A percentile compares a stretch with the other conserved stretches of the same genome.
phyloP scores from a whole-genome alignment of 2,113 vertebrate genomes.

The Anhinga rufa region DNA sequence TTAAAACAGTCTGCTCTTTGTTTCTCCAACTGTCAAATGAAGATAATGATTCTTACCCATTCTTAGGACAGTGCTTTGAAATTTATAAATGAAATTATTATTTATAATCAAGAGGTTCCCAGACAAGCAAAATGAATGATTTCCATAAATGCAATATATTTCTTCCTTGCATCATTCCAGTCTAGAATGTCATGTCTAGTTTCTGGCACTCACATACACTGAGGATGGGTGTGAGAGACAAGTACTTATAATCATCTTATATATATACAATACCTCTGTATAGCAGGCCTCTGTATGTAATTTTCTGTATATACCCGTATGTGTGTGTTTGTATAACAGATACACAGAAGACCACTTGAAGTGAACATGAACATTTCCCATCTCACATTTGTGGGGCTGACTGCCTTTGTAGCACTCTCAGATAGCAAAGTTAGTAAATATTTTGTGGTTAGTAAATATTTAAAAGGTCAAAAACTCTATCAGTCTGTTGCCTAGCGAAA shows the following conservation, averaged over 20 bases:
- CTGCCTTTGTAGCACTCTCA: not conserved
- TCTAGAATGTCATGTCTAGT: not conserved
- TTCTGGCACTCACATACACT: not conserved
- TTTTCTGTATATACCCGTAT: not conserved
- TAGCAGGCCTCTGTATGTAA: not conserved
- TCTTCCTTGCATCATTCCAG: not conserved
- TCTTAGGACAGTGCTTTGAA: slow-evolving; percentile 42
- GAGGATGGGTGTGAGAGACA: not conserved
- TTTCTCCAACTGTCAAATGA: slow-evolving; percentile 52
- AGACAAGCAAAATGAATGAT: slow-evolving; percentile 40
- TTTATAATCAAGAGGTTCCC: slow-evolving; percentile 43
- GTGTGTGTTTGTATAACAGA: not conserved
- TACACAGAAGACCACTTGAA: not conserved
- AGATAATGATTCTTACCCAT: slow-evolving; percentile 57
- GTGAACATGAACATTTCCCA: not conserved
- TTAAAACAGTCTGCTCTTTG: slow-evolving; percentile 50
- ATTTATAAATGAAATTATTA: slow-evolving; percentile 55
- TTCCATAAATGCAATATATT: slow-evolving; percentile 49
- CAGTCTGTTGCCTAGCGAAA: not conserved
- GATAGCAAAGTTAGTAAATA: not conserved
- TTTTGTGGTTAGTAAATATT: too few relatives aligned
- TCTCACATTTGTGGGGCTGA: not conserved
- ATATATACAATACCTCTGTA: not conserved
- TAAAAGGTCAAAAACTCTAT: not conserved
- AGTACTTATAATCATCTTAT: not conserved